Evolutionary conservation across 2,113 vertebrate species (phyloP).

Genomic region (Dipodomys spectabilis): DNA sequence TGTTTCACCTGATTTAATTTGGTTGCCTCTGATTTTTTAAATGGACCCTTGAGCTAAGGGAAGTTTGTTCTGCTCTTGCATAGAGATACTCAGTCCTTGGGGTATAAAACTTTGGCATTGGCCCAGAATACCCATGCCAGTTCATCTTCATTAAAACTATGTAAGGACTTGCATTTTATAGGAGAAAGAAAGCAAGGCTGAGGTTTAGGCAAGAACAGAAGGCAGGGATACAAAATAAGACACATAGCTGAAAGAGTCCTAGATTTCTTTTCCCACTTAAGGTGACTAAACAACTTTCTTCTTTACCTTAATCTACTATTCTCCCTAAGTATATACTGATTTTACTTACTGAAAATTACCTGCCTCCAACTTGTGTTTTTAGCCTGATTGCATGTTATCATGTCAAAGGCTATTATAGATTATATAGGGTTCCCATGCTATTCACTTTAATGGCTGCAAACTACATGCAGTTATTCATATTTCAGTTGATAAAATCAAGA

Average conservation of each 20-base stretch:
- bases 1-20: slow-evolving; percentile 59
- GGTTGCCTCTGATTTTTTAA: slow-evolving; percentile 68
- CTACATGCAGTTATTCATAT: slow-evolving; percentile 6
- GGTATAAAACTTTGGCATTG: background rate
- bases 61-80: slow-evolving; percentile 22
- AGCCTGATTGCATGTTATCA: background rate
- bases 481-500: slow-evolving; percentile 51
- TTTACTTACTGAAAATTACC: slow-evolving; percentile 48
- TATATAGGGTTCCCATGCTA: background rate
- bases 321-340: slow-evolving; percentile 15
- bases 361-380: background rate
- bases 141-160: background rate
- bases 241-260: background rate
- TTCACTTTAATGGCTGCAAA: background rate
- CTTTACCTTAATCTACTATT: background rate
- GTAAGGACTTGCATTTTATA: background rate
- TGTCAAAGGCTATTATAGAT: background rate
- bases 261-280: background rate
- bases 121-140: background rate
- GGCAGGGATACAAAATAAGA: background rate
- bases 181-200: background rate
- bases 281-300: background rate
- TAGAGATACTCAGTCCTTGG: background rate
- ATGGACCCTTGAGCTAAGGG: slow-evolving; percentile 44
- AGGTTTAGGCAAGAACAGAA: background rate